These are phyloP conservation scores for Phytoseiulus persimilis DNA, from an alignment of 2,888 invertebrate genomes.

Conservation along the genomic window DNA sequence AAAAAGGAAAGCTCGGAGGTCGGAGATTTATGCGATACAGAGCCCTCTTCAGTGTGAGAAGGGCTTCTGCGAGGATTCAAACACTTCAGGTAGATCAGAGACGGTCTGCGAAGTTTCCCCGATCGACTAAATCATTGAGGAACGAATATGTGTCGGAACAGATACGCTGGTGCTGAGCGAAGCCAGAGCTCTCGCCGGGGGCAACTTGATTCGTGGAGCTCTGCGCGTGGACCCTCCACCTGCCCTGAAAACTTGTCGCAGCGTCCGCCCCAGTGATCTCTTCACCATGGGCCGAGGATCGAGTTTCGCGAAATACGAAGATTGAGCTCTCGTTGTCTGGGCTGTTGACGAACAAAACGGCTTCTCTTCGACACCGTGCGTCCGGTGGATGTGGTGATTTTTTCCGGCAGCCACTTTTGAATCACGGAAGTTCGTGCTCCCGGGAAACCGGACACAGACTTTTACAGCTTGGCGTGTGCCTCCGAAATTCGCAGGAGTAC, in stretches of 20 bases:
- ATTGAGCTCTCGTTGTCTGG: too few relatives aligned
- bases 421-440: too few relatives aligned
- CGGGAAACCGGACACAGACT: too few relatives aligned
- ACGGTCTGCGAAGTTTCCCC: neutral
- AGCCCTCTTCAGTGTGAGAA: neutral
- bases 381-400: too few relatives aligned
- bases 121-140: neutral
- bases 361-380: too few relatives aligned
- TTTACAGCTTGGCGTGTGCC: too few relatives aligned
- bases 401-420: too few relatives aligned
- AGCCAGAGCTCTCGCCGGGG: neutral
- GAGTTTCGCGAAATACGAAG: too few relatives aligned
- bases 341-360: too few relatives aligned
- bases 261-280: too few relatives aligned
- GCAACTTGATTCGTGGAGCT: neutral
- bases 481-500: neutral
- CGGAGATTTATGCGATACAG: neutral
- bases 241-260: too few relatives aligned
- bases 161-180: neutral
- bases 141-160: neutral
- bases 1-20: neutral
- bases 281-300: too few relatives aligned
- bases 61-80: neutral
- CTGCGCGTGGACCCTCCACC: neutral
- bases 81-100: neutral